Evolutionary conservation across 1,140 invertebrate genomes (phyloP).

Genomic region (Plodia interpunctella): DNA sequence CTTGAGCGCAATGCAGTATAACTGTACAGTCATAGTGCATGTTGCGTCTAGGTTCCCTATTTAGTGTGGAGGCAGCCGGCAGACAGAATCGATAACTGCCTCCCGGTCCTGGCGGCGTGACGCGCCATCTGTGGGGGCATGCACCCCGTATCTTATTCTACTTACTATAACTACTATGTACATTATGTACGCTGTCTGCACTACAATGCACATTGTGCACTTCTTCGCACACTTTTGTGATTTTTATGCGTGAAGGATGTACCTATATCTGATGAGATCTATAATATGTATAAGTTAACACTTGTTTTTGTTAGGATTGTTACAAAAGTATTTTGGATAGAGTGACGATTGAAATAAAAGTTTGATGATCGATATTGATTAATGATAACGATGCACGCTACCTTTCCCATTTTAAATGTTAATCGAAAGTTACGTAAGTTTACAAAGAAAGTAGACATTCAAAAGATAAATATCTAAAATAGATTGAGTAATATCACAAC

Average conservation of each 20-base stretch:
- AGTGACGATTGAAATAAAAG: neutral
- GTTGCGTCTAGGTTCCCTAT: conserved; percentile 40
- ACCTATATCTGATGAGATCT: too few species aligned
- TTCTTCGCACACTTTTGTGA: neutral
- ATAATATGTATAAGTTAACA: too few species aligned
- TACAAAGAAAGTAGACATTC: conserved; percentile 8
- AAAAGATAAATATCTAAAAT: conserved; percentile 1
- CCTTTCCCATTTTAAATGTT: neutral
- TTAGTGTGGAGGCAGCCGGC: conserved; percentile 41
- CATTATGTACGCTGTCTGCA: neutral
- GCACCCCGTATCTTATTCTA: conserved; percentile 21
- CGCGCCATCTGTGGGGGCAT: conserved; percentile 44
- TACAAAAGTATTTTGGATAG: neutral
- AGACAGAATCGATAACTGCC: conserved; percentile 66
- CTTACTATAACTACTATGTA: neutral
- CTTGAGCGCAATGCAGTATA: conserved; percentile 41
- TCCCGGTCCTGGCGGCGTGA: conserved; percentile 32
- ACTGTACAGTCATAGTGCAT: conserved; percentile 20
- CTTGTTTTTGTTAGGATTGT: too few species aligned
- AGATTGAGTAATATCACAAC: neutral
- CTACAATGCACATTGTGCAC: neutral
- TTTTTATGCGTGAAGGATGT: too few species aligned
- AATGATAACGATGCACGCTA: conserved; percentile 2
- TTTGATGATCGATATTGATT: neutral
- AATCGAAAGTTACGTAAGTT: conserved; percentile 10